Base-by-base conservation (phyloP, 1,140 invertebrate species). In the Drosophila teissieri region DNA sequence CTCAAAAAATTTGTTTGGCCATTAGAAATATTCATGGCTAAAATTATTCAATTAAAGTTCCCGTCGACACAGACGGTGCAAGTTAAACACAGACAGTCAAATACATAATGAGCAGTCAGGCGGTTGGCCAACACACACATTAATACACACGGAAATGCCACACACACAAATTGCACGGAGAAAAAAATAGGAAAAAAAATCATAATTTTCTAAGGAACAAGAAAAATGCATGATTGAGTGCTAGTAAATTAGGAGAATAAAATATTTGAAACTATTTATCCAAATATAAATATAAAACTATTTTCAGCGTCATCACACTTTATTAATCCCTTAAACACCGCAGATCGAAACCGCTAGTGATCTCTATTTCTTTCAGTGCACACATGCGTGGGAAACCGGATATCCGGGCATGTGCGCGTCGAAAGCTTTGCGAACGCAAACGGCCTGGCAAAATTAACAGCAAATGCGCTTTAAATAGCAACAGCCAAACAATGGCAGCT, bases 31-130 rank as follows among this genome's bases (percentile, higher is more conserved):
- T 86, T 86, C 82, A 86, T 80, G 81, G 73, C 64, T 75, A 72
- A 85, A 88, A 89, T 88, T 89, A 88, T 88, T 89, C 84, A 89
- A 89, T 88, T 88, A 80, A 83, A 88, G 79, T 88, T 88, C 77
- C 24, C 17, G 63, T 64, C 64, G n/a, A 39, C 68, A 61, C 55
- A 54, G 54, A 72, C 64, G 65, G 61, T 48, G 54, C 60, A 62
- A 85, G 81, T 85, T 61, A 77, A 80, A 68, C 73, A 85, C 77
- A 76, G 69, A 70, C 69, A 53, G 69, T 51, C 81, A 85, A 85
- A 84, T 68, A 85, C 73, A 84, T 84, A 84, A 84, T 80, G 77
- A 84, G 81, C 77, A 84, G 73, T 80, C 67, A 86, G 62, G 61
- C 78, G 63, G 62, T 58, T 51, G 44, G 67, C 11, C 39, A 56